phyloP scores from a whole-genome alignment of 53 echinoderm and acorn worm genomes.

The Paracentrotus lividus region DNA sequence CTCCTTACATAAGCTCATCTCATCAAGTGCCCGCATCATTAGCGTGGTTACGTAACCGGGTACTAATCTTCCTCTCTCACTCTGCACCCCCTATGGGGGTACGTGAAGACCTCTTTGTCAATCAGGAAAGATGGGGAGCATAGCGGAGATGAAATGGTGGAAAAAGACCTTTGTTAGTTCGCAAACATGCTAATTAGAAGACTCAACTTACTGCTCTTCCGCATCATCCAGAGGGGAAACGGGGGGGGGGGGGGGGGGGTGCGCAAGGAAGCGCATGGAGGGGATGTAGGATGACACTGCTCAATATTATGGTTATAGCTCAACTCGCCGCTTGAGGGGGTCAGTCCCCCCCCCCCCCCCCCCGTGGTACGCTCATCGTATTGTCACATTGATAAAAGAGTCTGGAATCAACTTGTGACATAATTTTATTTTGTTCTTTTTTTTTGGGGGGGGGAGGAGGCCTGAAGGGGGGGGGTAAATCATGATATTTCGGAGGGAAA shows the following conservation, averaged over 20 bases:
- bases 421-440: too few species aligned
- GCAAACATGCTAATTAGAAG: conserved; percentile 53
- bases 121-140: background rate
- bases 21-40: conserved; percentile 54
- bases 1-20: background rate
- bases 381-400: too few species aligned
- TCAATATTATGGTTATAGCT: too few species aligned
- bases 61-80: conserved; percentile 41
- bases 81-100: conserved; percentile 44
- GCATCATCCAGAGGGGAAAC: background rate
- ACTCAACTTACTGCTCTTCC: background rate
- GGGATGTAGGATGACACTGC: too few species aligned
- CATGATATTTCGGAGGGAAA: too few species aligned
- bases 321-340: too few species aligned
- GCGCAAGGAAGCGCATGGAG: too few species aligned
- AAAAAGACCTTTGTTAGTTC: conserved; percentile 21
- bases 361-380: too few species aligned
- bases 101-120: background rate
- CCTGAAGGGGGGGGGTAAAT: background rate
- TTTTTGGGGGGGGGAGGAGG: too few species aligned
- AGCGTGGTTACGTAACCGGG: conserved; percentile 48
- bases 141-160: background rate
- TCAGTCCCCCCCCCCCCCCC: too few species aligned
- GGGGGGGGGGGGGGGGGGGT: too few species aligned
- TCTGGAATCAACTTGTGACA: too few species aligned